Conservation (phyloP, 2,888 invertebrate species). For the Tricholauxania praeusta region DNA sequence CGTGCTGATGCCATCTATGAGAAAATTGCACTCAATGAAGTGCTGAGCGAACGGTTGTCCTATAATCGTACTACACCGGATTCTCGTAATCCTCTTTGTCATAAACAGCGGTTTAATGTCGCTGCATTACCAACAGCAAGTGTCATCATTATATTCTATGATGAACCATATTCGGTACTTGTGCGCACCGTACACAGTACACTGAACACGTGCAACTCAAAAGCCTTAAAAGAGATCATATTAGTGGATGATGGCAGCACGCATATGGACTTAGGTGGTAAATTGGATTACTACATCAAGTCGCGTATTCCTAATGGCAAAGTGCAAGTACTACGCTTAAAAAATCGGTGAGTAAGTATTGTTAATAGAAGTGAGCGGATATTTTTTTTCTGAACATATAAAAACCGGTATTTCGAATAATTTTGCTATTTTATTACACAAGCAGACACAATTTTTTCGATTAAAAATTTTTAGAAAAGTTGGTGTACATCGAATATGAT, state of each 20-base stretch:
- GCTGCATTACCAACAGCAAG: slow-evolving; percentile 79
- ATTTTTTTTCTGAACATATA: too few species aligned
- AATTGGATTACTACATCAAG: slow-evolving; percentile 83
- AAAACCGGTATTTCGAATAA: too few species aligned
- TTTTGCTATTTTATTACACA: too few species aligned
- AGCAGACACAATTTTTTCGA: too few species aligned
- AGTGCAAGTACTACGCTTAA: slow-evolving; percentile 81
- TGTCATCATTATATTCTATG: slow-evolving; percentile 89
- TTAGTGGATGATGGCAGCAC: slow-evolving; percentile 95
- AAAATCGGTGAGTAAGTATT: slow-evolving; percentile 71
- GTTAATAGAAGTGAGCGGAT: too few species aligned
- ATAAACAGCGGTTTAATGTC: slow-evolving; percentile 70
- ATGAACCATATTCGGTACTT: slow-evolving; percentile 90
- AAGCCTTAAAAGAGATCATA: slow-evolving; percentile 86
- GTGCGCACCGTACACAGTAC: slow-evolving; percentile 82
- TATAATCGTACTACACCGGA: slow-evolving; percentile 77
- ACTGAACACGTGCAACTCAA: slow-evolving; percentile 75
- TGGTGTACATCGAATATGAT: too few species aligned
- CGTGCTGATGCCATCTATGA: slow-evolving; percentile 79
- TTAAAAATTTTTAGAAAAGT: too few species aligned
- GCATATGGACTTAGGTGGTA: slow-evolving; percentile 78
- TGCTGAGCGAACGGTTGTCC: slow-evolving; percentile 88
- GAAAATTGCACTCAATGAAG: slow-evolving; percentile 88
- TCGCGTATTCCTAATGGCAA: slow-evolving; percentile 77
- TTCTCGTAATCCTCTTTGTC: slow-evolving; percentile 64